Percentiles rank a stretch among this genome's conserved stretches.
These are phyloP conservation scores for Alloscopus bannaensis DNA, from an alignment of 2,888 invertebrate species.

Conservation along the genomic window DNA sequence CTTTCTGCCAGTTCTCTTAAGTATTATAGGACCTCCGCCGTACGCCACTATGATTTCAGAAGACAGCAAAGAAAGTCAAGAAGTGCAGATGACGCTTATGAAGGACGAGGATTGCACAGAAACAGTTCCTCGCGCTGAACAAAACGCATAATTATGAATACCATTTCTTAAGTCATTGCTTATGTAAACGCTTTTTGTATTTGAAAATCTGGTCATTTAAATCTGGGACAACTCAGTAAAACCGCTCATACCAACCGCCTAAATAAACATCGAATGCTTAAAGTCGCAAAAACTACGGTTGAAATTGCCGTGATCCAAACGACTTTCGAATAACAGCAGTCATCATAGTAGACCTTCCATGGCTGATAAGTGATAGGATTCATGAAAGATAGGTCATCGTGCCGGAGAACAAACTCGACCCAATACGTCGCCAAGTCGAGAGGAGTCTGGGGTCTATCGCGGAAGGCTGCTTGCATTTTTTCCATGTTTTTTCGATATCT, in stretches of 20 bases:
- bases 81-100: slow-evolving; percentile 20
- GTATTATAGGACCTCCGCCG: slow-evolving; percentile 83
- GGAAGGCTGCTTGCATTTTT: slow-evolving; percentile 43
- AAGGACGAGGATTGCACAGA: neutral
- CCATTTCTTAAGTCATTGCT: too few relatives aligned
- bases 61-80: neutral
- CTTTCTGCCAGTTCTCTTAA: slow-evolving; percentile 85
- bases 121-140: neutral
- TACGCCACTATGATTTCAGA: slow-evolving; percentile 73
- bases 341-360: slow-evolving; percentile 3
- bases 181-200: too few relatives aligned
- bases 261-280: too few relatives aligned
- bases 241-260: too few relatives aligned
- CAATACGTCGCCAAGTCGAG: slow-evolving; percentile 74
- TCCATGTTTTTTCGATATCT: slow-evolving; percentile 53
- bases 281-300: neutral
- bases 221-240: too few relatives aligned
- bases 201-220: too few relatives aligned
- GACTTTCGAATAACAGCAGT: neutral
- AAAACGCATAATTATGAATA: too few relatives aligned
- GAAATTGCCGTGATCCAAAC: neutral
- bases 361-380: slow-evolving; percentile 48
- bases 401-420: slow-evolving; percentile 74
- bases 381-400: slow-evolving; percentile 72
- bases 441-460: slow-evolving; percentile 73